Conservation (phyloP, 2,797 vertebrate species). For the Erethizon dorsatum region DNA sequence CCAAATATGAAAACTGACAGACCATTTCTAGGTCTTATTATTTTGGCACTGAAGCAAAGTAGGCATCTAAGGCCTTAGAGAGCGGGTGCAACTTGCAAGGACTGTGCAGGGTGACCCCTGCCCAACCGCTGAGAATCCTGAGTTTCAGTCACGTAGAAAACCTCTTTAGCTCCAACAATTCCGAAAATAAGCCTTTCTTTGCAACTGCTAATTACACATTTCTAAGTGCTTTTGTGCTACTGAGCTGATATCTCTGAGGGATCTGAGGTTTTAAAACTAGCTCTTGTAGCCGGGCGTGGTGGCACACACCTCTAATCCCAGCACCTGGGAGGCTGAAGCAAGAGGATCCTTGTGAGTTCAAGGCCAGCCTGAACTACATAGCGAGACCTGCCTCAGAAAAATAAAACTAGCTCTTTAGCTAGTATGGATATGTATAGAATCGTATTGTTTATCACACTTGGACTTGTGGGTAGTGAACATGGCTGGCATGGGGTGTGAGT, state of each 20-base stretch:
- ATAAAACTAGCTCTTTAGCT: not conserved
- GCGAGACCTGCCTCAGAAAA: not conserved
- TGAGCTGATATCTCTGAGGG: not conserved
- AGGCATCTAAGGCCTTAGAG: not conserved
- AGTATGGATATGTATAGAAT: not conserved
- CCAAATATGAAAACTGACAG: not conserved
- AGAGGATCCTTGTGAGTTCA: not conserved
- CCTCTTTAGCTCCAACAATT: not conserved
- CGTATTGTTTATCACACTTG: not conserved
- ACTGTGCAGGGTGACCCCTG: not conserved
- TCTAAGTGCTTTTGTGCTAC: not conserved
- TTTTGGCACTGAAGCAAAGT: not conserved
- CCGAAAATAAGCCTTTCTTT: conserved; percentile 13
- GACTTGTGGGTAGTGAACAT: not conserved
- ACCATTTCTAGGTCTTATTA: not conserved
- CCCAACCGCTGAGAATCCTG: not conserved
- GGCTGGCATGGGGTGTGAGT: not conserved
- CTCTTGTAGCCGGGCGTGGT: not conserved
- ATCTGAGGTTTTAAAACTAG: not conserved
- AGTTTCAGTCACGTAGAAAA: not conserved
- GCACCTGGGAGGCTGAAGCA: not conserved
- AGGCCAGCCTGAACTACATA: not conserved
- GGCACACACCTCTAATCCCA: not conserved
- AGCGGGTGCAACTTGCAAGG: not conserved
- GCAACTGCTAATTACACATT: not conserved